Evolutionary conservation across 2,113 vertebrate species (phyloP).

Genomic region (Pteropus alecto): DNA sequence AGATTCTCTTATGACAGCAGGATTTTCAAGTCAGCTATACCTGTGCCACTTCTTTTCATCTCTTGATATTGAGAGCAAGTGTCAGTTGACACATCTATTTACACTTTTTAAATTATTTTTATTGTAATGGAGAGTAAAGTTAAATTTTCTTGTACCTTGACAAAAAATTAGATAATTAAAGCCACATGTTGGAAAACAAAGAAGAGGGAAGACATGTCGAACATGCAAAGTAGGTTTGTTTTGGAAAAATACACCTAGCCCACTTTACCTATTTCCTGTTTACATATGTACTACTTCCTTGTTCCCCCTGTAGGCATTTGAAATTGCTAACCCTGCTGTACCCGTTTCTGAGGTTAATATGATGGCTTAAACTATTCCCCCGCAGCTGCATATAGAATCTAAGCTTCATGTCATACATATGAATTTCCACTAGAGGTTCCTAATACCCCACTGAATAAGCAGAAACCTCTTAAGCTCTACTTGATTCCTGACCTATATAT

Average conservation of each 20-base stretch:
- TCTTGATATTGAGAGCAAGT: background rate
- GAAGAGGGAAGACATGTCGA: background rate
- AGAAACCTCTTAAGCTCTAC: background rate
- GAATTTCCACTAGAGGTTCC: slow-evolving; percentile 51
- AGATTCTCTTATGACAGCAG: background rate
- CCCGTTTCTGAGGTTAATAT: background rate
- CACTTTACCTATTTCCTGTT: background rate
- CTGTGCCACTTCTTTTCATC: background rate
- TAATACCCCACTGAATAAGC: background rate
- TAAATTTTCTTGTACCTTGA: background rate
- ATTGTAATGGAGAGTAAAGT: background rate
- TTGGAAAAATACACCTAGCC: background rate
- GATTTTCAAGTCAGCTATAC: background rate
- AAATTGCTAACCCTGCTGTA: background rate
- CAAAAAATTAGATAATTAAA: slow-evolving; percentile 32
- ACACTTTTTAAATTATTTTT: slow-evolving; percentile 27
- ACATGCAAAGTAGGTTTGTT: background rate
- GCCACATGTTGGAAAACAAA: background rate
- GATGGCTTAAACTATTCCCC: background rate
- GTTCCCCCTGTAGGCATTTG: background rate
- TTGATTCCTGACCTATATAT: background rate
- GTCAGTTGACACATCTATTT: background rate
- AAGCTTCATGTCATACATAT: background rate
- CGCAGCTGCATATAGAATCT: background rate
- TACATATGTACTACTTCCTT: background rate